Evolutionary conservation across 2,113 vertebrate species (phyloP), one percentile per base, ranked within the genome.

Genomic region (Motacilla tschutschensis): DNA sequence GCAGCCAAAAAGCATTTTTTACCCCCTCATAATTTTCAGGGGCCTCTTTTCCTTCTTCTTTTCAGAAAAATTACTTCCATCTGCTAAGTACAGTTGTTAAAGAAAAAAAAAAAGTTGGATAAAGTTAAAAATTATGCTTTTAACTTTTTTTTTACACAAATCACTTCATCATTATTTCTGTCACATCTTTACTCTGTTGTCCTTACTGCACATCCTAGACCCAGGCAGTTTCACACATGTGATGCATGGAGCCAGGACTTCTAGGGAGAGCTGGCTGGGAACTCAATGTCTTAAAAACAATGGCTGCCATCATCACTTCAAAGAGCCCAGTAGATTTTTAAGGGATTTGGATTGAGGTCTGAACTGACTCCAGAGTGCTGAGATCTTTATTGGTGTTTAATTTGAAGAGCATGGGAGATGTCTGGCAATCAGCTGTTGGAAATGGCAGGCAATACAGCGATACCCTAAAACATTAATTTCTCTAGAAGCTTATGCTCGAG

Each of bases 1-100:
- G 63, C 53, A 81, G 41, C 51, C 33, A 69, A 79, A 85, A 89
- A 25, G 10, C 3, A 4, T 40, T 84, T 80, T 89, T 93, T 46
- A 77, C 48, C 50, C 58, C 51, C 71, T 78, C 36, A 13, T 58
- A 67, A 73, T 78, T 75, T 87, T 79, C 44, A 64, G 14, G 51
- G 87, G 40, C 69, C 59, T 88, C 47, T 33, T 62, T 85, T 54
- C 53, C 41, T 54, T 57, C 21, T 22, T 70, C 24, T 72, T 74
- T 63, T 79, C 31, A 65, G 53, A 88, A 62, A 92, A 78, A 82
- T 74, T n/a, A 20, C 54, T 94, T 90, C 66, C 78, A 75, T 87
- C 79, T 94, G 76, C 63, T 60, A 67, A 83, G 14, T 41, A 53
- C 14, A 80, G 28, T 71, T 89, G 44, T 5, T 1, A 21, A 51